These are phyloP conservation scores for Paramormyrops kingsleyae DNA, from an alignment of 2,113 vertebrate genomes.

Conservation along the genomic window DNA sequence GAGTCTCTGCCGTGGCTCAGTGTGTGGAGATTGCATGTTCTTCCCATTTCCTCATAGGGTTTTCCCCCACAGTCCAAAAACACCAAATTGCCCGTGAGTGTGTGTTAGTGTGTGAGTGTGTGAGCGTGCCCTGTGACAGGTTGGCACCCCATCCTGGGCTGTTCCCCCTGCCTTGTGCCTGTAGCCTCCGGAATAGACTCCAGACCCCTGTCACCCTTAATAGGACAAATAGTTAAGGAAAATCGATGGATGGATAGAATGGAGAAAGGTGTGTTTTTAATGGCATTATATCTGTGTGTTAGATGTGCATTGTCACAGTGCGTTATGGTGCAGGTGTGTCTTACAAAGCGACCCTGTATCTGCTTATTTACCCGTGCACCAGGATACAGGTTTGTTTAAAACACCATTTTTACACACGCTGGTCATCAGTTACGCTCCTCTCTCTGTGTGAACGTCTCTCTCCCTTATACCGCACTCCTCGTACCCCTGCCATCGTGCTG, in stretches of 20 bases:
- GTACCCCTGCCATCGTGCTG: neutral
- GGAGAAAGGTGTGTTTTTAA: neutral
- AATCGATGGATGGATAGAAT: too few species aligned
- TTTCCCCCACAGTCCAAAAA: too few species aligned
- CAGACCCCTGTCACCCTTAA: too few species aligned
- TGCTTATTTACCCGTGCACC: neutral
- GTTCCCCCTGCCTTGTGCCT: too few species aligned
- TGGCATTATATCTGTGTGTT: neutral
- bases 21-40: too few species aligned
- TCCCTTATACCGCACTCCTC: neutral
- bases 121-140: neutral
- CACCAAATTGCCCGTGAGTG: too few species aligned
- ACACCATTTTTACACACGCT: neutral
- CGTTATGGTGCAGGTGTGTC: neutral
- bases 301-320: neutral
- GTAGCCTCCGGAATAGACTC: too few species aligned
- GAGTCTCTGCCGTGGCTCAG: too few species aligned
- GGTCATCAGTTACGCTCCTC: neutral
- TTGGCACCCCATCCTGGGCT: neutral
- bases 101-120: too few species aligned
- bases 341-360: neutral
- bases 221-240: too few species aligned
- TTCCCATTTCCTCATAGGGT: too few species aligned
- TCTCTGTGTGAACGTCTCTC: neutral
- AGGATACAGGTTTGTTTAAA: neutral